These are phyloP conservation scores for Protula sp. DNA, from an alignment of 2,888 invertebrate genomes.

Conservation along the genomic window DNA sequence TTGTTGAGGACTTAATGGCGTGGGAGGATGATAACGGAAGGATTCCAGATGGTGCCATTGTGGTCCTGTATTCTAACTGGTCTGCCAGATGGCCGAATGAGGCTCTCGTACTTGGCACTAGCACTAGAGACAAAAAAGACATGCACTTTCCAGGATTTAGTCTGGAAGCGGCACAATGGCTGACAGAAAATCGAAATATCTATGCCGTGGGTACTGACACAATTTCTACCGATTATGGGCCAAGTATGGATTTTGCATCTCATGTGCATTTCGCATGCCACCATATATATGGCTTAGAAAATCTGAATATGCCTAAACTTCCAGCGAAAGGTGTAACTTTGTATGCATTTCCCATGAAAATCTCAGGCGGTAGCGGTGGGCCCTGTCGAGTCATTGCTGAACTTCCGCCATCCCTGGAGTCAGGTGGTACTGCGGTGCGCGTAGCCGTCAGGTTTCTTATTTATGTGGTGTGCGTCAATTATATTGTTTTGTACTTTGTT, in stretches of 20 bases:
- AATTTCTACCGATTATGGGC: background rate
- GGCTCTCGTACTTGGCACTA: background rate
- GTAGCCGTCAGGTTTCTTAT: too few species aligned
- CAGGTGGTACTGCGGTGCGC: too few species aligned
- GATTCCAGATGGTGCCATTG: background rate
- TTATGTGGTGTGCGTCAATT: too few species aligned
- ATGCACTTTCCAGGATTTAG: slow-evolving; percentile 6
- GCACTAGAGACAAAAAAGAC: background rate
- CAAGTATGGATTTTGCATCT: background rate
- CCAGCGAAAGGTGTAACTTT: background rate
- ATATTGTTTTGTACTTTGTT: too few species aligned
- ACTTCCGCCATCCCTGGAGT: too few species aligned
- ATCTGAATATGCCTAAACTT: background rate
- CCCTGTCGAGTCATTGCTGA: background rate
- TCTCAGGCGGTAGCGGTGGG: background rate
- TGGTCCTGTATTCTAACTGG: slow-evolving; percentile 2
- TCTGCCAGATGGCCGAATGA: background rate
- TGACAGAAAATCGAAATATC: background rate
- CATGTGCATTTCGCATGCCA: background rate
- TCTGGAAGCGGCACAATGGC: background rate
- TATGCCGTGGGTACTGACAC: slow-evolving; percentile 1
- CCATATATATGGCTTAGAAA: background rate
- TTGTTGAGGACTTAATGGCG: background rate
- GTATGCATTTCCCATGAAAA: background rate
- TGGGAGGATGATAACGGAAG: slow-evolving; percentile 3